Evolutionary conservation across 1,140 invertebrate genomes (phyloP).

Genomic region (Meloidogyne chitwoodi): DNA sequence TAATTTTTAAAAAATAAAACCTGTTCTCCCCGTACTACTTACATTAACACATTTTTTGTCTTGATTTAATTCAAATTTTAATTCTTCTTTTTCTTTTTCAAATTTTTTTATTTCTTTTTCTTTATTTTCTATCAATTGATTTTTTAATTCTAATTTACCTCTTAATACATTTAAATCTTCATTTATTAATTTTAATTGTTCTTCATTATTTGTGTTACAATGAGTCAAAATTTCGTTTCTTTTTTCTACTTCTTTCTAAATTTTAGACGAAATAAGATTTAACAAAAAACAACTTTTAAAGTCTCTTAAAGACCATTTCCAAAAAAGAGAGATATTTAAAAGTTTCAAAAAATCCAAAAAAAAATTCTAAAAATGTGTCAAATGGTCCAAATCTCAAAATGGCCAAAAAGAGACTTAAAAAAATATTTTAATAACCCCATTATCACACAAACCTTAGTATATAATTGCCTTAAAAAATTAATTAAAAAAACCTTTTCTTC

Average conservation of each 20-base stretch:
- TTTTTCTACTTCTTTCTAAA: conserved; percentile 35
- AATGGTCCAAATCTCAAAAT: neutral
- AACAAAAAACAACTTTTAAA: no score
- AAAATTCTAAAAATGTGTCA: no score
- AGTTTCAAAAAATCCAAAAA: no score
- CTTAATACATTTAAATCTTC: conserved; percentile 43
- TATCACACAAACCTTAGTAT: neutral
- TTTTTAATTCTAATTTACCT: conserved; percentile 34
- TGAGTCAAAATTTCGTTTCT: conserved; percentile 31
- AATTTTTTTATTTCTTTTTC: conserved; percentile 34
- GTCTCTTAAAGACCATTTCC: no score
- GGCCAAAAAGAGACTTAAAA: no score
- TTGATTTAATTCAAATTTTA: conserved; percentile 37
- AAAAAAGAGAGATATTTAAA: no score
- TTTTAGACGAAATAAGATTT: no score
- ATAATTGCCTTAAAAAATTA: neutral
- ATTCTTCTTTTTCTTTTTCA: conserved; percentile 39
- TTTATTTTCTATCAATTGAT: conserved; percentile 36
- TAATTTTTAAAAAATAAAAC: no score
- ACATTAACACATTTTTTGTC: conserved; percentile 31
- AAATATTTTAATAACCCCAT: neutral
- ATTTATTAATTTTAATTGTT: conserved; percentile 42
- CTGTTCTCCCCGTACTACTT: neutral
- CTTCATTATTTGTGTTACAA: conserved; percentile 25
- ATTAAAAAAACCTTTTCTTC: conserved; percentile 18